These are phyloP conservation scores for Thecophora atra DNA, from an alignment of 2,888 invertebrate genomes.

Conservation along the genomic window DNA sequence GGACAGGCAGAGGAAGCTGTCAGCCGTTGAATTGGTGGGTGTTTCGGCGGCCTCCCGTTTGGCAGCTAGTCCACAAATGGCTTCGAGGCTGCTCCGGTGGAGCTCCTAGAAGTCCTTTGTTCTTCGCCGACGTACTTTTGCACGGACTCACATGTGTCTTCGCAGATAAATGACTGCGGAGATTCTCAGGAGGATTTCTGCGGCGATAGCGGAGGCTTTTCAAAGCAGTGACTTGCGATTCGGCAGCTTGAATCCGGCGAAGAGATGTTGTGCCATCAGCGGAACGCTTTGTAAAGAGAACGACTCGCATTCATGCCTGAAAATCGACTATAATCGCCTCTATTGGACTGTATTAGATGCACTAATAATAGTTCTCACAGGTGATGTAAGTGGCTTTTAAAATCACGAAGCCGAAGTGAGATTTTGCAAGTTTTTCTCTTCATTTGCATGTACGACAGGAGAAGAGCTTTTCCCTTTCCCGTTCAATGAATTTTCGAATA, in stretches of 20 bases:
- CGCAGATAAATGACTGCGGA: background rate
- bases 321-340: no score
- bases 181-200: background rate
- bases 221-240: background rate
- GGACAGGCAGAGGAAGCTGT: conserved; percentile 29
- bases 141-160: background rate
- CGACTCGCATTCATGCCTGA: no score
- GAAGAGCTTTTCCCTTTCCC: no score
- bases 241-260: background rate
- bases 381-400: no score
- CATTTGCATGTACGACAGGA: no score
- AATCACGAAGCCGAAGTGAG: no score
- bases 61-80: conserved; percentile 34
- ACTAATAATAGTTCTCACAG: no score
- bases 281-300: no score
- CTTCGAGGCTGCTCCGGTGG: conserved; percentile 1
- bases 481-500: no score
- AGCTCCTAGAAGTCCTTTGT: conserved; percentile 5
- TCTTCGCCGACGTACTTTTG: conserved; percentile 34
- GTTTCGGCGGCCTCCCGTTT: conserved; percentile 43
- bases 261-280: background rate
- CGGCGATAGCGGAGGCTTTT: background rate
- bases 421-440: no score
- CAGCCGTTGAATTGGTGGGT: conserved; percentile 44
- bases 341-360: no score